phyloP scores from a whole-genome alignment of 2,888 invertebrate species.

The Cephus pygmeus region DNA sequence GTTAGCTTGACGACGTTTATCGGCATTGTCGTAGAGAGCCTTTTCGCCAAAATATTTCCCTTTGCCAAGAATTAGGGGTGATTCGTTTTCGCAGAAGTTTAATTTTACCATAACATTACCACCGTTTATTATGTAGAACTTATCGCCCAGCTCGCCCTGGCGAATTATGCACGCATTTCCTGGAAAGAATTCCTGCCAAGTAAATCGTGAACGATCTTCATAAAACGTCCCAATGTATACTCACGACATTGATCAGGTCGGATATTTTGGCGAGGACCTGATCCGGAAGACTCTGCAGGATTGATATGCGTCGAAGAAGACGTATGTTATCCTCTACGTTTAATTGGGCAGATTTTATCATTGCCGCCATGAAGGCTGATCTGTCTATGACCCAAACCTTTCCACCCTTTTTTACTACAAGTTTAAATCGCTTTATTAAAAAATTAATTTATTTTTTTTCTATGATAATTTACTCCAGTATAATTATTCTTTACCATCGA shows the following conservation, averaged over 20 bases:
- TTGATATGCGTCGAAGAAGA: slow-evolving; percentile 82
- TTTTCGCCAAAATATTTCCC: slow-evolving; percentile 92
- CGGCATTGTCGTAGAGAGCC: slow-evolving; percentile 80
- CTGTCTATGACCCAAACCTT: slow-evolving; percentile 90
- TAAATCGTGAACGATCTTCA: slow-evolving; percentile 13
- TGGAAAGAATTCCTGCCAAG: slow-evolving; percentile 80
- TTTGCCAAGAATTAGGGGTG: slow-evolving; percentile 74
- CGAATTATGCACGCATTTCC: slow-evolving; percentile 80
- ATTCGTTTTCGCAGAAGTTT: slow-evolving; percentile 69
- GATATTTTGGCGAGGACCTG: slow-evolving; percentile 80
- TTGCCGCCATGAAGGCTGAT: slow-evolving; percentile 85
- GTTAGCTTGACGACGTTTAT: slow-evolving; percentile 78
- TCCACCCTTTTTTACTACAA: slow-evolving; percentile 77
- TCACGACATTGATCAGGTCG: slow-evolving; percentile 85
- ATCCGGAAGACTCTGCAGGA: slow-evolving; percentile 71
- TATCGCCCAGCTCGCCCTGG: slow-evolving; percentile 86
- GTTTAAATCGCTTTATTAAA: not conserved
- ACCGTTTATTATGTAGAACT: slow-evolving; percentile 89
- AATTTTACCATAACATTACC: slow-evolving; percentile 80
- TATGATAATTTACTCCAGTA: not conserved
- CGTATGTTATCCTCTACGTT: slow-evolving; percentile 84
- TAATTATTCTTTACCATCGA: slow-evolving; percentile 73
- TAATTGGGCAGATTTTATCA: slow-evolving; percentile 82
- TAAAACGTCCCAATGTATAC: slow-evolving; percentile 27
- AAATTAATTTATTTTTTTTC: slow-evolving; percentile 1